Evolutionary conservation across 2,797 vertebrate species (phyloP), one percentile per base, ranked within the genome.

Genomic region (Gymnodraco acuticeps): DNA sequence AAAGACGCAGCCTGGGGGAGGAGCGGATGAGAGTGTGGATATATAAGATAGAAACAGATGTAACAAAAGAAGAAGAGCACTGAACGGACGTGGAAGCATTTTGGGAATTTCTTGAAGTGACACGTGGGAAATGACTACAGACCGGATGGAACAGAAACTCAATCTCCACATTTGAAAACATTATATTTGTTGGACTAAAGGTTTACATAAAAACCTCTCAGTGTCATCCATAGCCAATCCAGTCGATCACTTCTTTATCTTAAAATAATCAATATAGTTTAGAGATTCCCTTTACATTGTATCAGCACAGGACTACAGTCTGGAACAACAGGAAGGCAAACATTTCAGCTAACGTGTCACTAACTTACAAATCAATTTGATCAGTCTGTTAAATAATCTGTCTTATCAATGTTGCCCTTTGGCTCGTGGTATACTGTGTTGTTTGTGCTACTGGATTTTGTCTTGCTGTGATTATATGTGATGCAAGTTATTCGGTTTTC

Each of bases 1-100:
- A 73, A 58, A 63, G 54, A 75, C 2, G 14, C 16, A 64, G 75
- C 73, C 78, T 58, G n/a, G 67, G 75, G 81, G 77, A 72, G 64
- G 52, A 74, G 63, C 5, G 33, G 16, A 55, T 61, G 55, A 55
- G 46, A 61, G 58, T 17, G 68, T 42, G 41, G 55, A 47, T 79
- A 47, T 79, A 55, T 47, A 75, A 87, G 56, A 77, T n/a, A 31
- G 20, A 84, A 61, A 64, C 38, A 58, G 46, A 31, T 2, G 4
- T 55, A 53, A 17, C 19, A 68, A 42, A 48, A 46, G 17, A 48
- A 66, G 53, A 54, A 64, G 52, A 46, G 47, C 4, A 5, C 31
- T 45, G 10, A 66, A 55, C 1, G 3, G 66, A 74, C 38, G 7
- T 70, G 52, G 61, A 54, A 54, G 52, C 2, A 5, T 43, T 56